Percentiles rank a stretch among this genome's conserved stretches.
phyloP scores from a whole-genome alignment of 2,888 invertebrate species.

The Syrista parreyssii region DNA sequence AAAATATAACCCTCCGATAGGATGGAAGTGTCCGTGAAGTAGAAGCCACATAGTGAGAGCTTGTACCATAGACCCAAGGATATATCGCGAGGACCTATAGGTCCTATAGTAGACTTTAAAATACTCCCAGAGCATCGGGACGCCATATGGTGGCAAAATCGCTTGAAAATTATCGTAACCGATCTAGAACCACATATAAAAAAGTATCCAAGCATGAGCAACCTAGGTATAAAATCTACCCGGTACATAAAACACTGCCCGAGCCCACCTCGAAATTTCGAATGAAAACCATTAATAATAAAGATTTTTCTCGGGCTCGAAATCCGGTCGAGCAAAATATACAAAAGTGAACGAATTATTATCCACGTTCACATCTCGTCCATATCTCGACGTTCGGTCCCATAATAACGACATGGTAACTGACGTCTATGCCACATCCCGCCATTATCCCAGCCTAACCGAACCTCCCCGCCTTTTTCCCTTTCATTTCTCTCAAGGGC shows the following conservation, averaged over 20 bases:
- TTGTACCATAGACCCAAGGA: neutral
- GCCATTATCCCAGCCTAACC: neutral
- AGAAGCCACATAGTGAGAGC: slow-evolving; percentile 17
- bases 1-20: slow-evolving; percentile 33
- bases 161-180: slow-evolving; percentile 9
- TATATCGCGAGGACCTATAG: neutral
- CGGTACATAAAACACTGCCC: neutral
- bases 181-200: neutral
- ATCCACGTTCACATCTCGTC: neutral
- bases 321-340: neutral
- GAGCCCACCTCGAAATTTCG: neutral
- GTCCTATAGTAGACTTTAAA: neutral
- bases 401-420: neutral
- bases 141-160: slow-evolving; percentile 11
- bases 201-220: neutral
- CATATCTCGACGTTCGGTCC: neutral
- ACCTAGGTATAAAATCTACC: neutral
- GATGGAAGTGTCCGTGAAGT: slow-evolving; percentile 17
- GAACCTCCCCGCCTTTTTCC: neutral
- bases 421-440: neutral
- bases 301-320: neutral
- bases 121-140: neutral
- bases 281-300: neutral
- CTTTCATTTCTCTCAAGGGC: neutral
- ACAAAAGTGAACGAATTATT: neutral